Percentiles rank a stretch among this genome's conserved stretches.
Conservation (phyloP, 2,888 invertebrate genomes). For the Altica lythri region DNA sequence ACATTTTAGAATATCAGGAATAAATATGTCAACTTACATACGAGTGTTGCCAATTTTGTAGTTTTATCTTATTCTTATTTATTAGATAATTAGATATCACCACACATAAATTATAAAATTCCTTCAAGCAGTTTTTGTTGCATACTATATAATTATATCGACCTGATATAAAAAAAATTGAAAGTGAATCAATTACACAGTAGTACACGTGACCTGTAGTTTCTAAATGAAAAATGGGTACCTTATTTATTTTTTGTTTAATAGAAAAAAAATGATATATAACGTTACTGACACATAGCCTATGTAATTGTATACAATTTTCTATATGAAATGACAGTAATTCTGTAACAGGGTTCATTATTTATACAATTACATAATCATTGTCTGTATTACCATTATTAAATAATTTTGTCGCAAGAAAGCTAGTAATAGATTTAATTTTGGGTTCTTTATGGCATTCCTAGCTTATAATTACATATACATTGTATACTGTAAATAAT, state of each 20-base stretch:
- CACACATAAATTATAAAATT: conserved; percentile 1
- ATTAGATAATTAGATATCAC: neutral
- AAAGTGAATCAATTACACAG: conserved; percentile 2
- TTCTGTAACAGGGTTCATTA: neutral
- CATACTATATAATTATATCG: neutral
- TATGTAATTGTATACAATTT: conserved; percentile 1
- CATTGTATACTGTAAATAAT: too few species aligned
- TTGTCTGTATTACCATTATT: neutral
- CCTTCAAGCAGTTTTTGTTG: neutral
- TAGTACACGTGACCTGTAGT: conserved; percentile 1
- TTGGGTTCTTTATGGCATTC: too few species aligned
- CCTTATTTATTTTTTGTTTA: neutral
- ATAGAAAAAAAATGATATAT: neutral
- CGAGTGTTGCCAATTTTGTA: too few species aligned
- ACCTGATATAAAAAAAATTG: neutral
- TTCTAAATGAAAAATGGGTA: neutral
- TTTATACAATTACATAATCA: neutral
- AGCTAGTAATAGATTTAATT: too few species aligned
- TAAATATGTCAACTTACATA: too few species aligned
- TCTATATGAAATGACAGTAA: neutral
- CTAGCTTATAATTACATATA: too few species aligned
- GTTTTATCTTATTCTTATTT: neutral
- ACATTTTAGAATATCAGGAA: too few species aligned
- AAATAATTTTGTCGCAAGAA: conserved; percentile 4
- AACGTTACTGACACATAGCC: neutral